A percentile compares a stretch with the other conserved stretches of the same genome.
phyloP scores from a whole-genome alignment of 35 echinoderm and acorn worm species.

The Strongylocentrotus purpuratus region DNA sequence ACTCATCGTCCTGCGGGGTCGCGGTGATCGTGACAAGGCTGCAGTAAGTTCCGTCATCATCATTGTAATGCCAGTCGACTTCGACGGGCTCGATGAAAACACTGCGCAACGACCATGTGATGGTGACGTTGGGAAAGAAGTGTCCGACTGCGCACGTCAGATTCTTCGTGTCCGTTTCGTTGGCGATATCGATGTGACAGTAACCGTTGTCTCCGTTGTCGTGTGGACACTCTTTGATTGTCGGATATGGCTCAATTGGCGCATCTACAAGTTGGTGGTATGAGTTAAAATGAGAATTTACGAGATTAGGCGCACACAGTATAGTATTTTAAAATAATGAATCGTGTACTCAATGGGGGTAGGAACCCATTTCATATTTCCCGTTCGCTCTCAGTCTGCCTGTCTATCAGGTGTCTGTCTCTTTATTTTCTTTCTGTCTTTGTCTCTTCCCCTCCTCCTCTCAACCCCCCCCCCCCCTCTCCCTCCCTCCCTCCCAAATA shows the following conservation, averaged over 20 bases:
- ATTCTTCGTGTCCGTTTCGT: not conserved
- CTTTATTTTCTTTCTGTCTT: too few species aligned
- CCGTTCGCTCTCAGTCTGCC: too few species aligned
- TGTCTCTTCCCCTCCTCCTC: too few species aligned
- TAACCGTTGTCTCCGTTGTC: not conserved
- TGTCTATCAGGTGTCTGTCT: too few species aligned
- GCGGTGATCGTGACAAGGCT: not conserved
- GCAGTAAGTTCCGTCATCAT: not conserved
- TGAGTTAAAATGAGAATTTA: not conserved
- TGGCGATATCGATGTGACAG: not conserved
- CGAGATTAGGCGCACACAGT: too few species aligned
- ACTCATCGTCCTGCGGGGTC: not conserved
- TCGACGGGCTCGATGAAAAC: not conserved
- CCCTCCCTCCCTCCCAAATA: too few species aligned
- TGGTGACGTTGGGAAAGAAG: not conserved
- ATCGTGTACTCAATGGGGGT: too few species aligned
- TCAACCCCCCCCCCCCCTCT: too few species aligned
- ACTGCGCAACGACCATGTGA: not conserved
- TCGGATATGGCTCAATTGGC: not conserved
- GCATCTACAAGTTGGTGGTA: not conserved
- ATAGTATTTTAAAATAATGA: too few species aligned
- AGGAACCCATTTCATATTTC: too few species aligned
- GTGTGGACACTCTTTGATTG: not conserved
- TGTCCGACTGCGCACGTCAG: not conserved
- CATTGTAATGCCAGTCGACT: not conserved